phyloP scores from a whole-genome alignment of 2,888 invertebrate genomes.

The Lordiphosa andalusiaca region DNA sequence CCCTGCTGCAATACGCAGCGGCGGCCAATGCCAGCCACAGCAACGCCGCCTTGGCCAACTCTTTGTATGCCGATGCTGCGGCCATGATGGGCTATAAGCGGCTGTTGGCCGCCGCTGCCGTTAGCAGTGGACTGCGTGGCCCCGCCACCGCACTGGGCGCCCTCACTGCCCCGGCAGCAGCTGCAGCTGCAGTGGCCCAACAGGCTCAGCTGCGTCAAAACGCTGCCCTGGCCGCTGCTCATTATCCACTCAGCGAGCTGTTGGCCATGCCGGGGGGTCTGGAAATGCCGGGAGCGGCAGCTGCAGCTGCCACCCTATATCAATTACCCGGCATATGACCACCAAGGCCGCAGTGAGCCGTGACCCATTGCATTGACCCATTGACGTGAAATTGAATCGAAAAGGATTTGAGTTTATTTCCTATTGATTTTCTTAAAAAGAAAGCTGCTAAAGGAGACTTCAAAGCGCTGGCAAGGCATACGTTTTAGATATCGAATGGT shows the following conservation, averaged over 20 bases:
- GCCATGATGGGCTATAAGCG: slow-evolving; percentile 80
- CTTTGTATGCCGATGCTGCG: slow-evolving; percentile 81
- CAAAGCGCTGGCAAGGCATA: too few relatives aligned
- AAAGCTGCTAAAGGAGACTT: too few relatives aligned
- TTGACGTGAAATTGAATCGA: slow-evolving; percentile 3
- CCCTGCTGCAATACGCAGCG: slow-evolving; percentile 82
- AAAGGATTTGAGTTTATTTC: not conserved
- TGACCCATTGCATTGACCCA: slow-evolving; percentile 6
- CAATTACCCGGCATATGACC: slow-evolving; percentile 87
- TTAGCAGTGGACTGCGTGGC: slow-evolving; percentile 73
- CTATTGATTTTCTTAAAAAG: too few relatives aligned
- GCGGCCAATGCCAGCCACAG: slow-evolving; percentile 82
- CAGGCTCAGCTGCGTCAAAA: slow-evolving; percentile 72
- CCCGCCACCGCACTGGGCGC: slow-evolving; percentile 59
- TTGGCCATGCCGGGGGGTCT: slow-evolving; percentile 86
- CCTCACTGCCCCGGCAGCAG: slow-evolving; percentile 78
- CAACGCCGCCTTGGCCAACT: slow-evolving; percentile 77
- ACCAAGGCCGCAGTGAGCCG: slow-evolving; percentile 71
- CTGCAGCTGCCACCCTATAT: slow-evolving; percentile 84
- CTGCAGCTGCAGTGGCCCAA: slow-evolving; percentile 65
- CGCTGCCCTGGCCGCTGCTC: slow-evolving; percentile 79
- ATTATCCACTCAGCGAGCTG: slow-evolving; percentile 86
- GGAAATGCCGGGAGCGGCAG: slow-evolving; percentile 81
- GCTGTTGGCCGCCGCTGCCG: slow-evolving; percentile 79
- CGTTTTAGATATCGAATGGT: too few relatives aligned